Evolutionary conservation across 1,140 invertebrate genomes (phyloP), one percentile per base, ranked within the genome.

Genomic region (Spodoptera litura): DNA sequence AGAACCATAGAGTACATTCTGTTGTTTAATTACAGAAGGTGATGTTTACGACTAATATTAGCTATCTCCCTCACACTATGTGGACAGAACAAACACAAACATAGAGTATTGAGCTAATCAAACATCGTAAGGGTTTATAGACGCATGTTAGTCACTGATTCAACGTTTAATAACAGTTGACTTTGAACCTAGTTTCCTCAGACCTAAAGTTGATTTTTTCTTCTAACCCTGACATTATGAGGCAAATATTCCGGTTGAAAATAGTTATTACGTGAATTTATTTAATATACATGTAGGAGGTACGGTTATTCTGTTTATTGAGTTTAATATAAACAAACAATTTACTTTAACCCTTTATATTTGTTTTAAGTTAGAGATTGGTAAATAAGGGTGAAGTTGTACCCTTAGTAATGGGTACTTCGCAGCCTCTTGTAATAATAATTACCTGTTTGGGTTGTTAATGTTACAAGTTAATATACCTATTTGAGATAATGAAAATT

Each of bases 61-160:
- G 25, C 74, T 61, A 53, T 70, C 78, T 76, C 78, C 51, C 44
- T 72, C 70, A 55, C 78, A 75, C 81, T 64, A 59, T 83, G 80
- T 81, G 52, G 62, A 81, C 78, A 53, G 78, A 72, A 56, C 79
- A 81, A 84, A 85, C 78, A 81, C 83, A 86, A 85, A 88, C 82
- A 75, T 72, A 81, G 80, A 78, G 78, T 81, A 85, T 81, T 84
- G 82, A 82, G 80, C 81, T 80, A 77, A 80, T 78, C 84, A 87
- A 88, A 87, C 81, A 87, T 66, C 56, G 75, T 78, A 61, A 56
- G 77, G 61, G 77, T 77, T 81, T 78, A 81, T 81, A 81, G 61
- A 78, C 62, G 59, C 62, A 52, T 78, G 78, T 78, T 78, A 82
- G 78, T 75, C 78, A 73, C 64, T 52, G 77, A 78, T 78, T 78